Conservation (phyloP, 1,140 invertebrate genomes). For the Elysia chlorotica region DNA sequence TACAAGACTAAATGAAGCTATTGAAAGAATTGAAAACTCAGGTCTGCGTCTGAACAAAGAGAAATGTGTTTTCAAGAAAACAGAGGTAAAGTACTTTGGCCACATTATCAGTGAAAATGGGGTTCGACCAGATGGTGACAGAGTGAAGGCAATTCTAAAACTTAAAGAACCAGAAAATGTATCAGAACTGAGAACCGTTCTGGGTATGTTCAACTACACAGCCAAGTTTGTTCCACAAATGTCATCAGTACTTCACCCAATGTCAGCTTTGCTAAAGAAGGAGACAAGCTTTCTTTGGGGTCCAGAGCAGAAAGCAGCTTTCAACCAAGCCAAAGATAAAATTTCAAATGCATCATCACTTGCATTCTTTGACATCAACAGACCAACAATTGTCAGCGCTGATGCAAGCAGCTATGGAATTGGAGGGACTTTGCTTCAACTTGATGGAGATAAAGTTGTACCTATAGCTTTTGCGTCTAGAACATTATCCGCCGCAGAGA, state of each 20-base stretch:
- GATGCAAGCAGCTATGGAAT: constrained; percentile 33
- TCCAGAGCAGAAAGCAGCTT: constrained; percentile 9
- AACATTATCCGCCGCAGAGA: constrained; percentile 50
- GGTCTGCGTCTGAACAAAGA: constrained; percentile 48
- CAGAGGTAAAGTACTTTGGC: constrained; percentile 23
- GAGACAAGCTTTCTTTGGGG: constrained; percentile 26
- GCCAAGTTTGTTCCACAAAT: constrained; percentile 24
- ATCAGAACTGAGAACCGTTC: neutral
- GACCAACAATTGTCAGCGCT: constrained; percentile 24
- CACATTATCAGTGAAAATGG: constrained; percentile 17
- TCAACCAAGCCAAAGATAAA: constrained; percentile 19
- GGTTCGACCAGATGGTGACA: constrained; percentile 49
- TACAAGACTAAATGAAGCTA: constrained; percentile 30
- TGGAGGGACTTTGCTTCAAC: constrained; percentile 30
- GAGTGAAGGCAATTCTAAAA: constrained; percentile 33
- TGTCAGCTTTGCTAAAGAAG: constrained; percentile 22
- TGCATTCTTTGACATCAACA: constrained; percentile 25
- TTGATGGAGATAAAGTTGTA: constrained; percentile 14
- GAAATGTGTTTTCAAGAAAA: constrained; percentile 53
- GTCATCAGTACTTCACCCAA: constrained; percentile 18
- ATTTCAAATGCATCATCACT: constrained; percentile 22
- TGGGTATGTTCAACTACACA: constrained; percentile 25
- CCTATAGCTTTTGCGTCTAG: constrained; percentile 34
- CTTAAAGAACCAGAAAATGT: constrained; percentile 42
- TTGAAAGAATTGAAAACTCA: constrained; percentile 32